phyloP scores from a whole-genome alignment of 1,140 invertebrate genomes.

The Nymphalis io region DNA sequence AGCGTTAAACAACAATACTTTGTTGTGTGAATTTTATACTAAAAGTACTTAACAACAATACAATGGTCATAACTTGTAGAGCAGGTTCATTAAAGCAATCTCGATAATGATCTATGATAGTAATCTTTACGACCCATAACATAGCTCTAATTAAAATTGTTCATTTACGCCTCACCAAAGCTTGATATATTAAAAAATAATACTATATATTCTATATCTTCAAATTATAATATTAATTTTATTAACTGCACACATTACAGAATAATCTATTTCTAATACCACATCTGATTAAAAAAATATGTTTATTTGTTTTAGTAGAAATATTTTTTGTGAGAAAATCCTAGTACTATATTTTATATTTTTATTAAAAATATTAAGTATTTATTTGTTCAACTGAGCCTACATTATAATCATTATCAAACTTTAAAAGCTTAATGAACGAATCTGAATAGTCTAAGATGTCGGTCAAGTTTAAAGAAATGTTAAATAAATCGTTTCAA shows the following conservation, averaged over 20 bases:
- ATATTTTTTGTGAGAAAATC: too few relatives aligned
- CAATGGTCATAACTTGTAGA: constrained; percentile 14
- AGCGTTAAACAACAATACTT: constrained; percentile 5
- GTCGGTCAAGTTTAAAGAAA: constrained; percentile 2
- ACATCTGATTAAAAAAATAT: too few relatives aligned
- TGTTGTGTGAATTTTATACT: constrained; percentile 6
- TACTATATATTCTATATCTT: neutral
- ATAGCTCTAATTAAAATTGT: constrained; percentile 20
- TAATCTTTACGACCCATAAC: constrained; percentile 4
- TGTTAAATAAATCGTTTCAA: neutral
- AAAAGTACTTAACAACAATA: neutral
- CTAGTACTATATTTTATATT: too few relatives aligned
- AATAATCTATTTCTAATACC: too few relatives aligned
- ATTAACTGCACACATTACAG: too few relatives aligned
- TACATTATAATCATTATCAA: too few relatives aligned
- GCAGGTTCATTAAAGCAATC: constrained; percentile 21
- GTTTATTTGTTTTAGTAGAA: too few relatives aligned
- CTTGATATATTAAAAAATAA: neutral
- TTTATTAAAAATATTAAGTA: too few relatives aligned
- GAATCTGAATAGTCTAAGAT: neutral
- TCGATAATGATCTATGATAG: constrained; percentile 4
- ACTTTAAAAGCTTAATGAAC: too few relatives aligned
- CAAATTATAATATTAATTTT: too few relatives aligned
- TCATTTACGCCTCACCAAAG: neutral
- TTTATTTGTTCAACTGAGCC: too few relatives aligned